A percentile compares a stretch with the other conserved stretches of the same genome.
Evolutionary conservation across 2,113 vertebrate genomes (phyloP).

Genomic region (Geococcyx californianus): DNA sequence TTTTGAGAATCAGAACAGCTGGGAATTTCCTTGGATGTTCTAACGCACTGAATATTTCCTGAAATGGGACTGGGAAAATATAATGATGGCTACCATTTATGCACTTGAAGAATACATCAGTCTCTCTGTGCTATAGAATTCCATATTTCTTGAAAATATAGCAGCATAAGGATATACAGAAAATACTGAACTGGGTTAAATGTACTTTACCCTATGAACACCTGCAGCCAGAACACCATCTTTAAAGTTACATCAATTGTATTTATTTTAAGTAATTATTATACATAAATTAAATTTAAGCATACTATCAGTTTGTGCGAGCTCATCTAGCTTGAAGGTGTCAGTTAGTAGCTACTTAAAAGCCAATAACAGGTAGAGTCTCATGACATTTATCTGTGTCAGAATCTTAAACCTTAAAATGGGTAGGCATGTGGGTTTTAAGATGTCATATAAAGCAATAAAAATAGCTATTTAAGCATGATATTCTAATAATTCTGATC

Average conservation of each 20-base stretch:
- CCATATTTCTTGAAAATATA: background rate
- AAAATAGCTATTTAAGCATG: slow-evolving; percentile 38
- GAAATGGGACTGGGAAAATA: background rate
- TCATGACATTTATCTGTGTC: background rate
- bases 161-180: background rate
- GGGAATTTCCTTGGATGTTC: background rate
- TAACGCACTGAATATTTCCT: background rate
- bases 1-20: background rate
- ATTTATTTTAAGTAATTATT: background rate
- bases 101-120: background rate
- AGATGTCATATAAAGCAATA: slow-evolving; percentile 33
- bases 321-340: background rate
- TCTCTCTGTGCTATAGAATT: background rate
- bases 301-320: background rate
- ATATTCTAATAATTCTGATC: slow-evolving; percentile 47
- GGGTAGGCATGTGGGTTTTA: background rate
- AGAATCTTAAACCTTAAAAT: slow-evolving; percentile 44
- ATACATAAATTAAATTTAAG: background rate
- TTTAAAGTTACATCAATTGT: background rate
- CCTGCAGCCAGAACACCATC: background rate
- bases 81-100: background rate
- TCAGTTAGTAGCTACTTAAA: slow-evolving; percentile 22
- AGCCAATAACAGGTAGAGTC: background rate
- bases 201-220: background rate
- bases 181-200: background rate